phyloP scores from a whole-genome alignment of 37 sponge, comb jelly and placozoan species.

The Dysidea cf. avara region DNA sequence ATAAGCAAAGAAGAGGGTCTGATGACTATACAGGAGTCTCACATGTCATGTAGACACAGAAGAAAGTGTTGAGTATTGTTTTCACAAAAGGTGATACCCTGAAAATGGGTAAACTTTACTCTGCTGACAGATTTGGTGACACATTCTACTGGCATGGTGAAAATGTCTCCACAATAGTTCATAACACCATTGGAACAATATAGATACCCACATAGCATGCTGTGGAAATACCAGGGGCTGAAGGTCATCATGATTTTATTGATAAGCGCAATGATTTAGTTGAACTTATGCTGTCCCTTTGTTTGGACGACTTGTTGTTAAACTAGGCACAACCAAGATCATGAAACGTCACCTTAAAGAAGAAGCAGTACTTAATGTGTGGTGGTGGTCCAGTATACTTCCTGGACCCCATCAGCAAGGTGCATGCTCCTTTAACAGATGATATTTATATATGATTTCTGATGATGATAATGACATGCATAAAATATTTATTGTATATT shows the following conservation, averaged over 20 bases:
- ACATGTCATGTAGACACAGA: constrained; percentile 38
- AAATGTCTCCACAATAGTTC: constrained; percentile 82
- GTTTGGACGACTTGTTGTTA: constrained; percentile 69
- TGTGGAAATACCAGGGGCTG: constrained; percentile 63
- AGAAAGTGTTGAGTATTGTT: constrained; percentile 57
- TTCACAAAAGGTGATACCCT: constrained; percentile 44
- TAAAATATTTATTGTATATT: too few relatives aligned
- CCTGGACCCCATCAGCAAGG: too few relatives aligned
- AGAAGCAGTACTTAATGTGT: too few relatives aligned
- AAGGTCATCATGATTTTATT: constrained; percentile 56
- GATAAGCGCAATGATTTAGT: constrained; percentile 24
- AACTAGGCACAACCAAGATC: too few relatives aligned
- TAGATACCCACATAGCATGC: constrained; percentile 64
- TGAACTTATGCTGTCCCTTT: constrained; percentile 75
- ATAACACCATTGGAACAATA: constrained; percentile 16
- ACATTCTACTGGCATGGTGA: constrained; percentile 84
- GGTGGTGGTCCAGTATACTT: too few relatives aligned
- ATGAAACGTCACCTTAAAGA: too few relatives aligned
- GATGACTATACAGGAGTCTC: constrained; percentile 32
- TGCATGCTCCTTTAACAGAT: too few relatives aligned
- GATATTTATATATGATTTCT: too few relatives aligned
- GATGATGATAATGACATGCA: too few relatives aligned
- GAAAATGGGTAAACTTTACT: constrained; percentile 68
- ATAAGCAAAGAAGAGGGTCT: constrained; percentile 23
- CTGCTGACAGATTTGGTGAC: constrained; percentile 83